phyloP scores from a whole-genome alignment of 2,113 vertebrate species.

The Chauna torquata region DNA sequence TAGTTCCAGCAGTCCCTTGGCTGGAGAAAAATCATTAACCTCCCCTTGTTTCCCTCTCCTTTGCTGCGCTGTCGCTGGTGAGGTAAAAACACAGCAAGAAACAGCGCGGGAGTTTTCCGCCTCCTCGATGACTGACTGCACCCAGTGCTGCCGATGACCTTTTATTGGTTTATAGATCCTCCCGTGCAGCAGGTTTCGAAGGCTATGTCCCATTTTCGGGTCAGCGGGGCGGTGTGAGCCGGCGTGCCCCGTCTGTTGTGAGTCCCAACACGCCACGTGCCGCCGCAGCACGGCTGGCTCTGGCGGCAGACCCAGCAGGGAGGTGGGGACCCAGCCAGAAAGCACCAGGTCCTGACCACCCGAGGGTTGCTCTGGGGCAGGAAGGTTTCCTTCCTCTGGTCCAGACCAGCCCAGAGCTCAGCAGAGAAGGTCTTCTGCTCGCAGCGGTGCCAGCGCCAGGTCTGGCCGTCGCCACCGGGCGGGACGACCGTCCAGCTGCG shows the following conservation, averaged over 20 bases:
- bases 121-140: fast-evolving
- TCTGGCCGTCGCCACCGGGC: background rate
- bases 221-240: background rate
- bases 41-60: background rate
- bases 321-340: background rate
- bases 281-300: conserved; percentile 19
- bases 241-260: background rate
- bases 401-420: background rate
- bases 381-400: background rate
- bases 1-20: background rate
- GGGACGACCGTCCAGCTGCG: fast-evolving
- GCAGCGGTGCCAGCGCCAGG: background rate
- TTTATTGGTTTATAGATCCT: background rate
- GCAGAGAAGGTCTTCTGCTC: background rate
- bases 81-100: background rate
- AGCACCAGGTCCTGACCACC: background rate
- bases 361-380: background rate
- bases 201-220: background rate
- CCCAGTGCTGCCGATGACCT: background rate
- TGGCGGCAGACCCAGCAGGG: background rate
- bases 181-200: fast-evolving
- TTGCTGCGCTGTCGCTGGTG: background rate
- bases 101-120: background rate
- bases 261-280: background rate
- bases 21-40: conserved; percentile 15